Percentiles rank a stretch among this genome's conserved stretches.
Evolutionary conservation across 2,797 vertebrate genomes (phyloP).

Genomic region (Macropus fuliginosus): DNA sequence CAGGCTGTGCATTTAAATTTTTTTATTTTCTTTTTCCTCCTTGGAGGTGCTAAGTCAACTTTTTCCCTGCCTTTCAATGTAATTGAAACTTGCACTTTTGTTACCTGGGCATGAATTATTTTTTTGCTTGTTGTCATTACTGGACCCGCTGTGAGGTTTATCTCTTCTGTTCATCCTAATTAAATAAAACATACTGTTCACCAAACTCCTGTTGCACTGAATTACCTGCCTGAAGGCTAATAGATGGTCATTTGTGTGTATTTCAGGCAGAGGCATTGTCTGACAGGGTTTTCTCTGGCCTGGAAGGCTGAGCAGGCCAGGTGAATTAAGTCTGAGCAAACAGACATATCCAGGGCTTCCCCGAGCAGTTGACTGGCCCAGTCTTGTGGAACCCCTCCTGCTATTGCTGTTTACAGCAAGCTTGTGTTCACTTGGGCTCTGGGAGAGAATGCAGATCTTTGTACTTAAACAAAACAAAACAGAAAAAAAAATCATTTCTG

Average conservation of each 20-base stretch:
- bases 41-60: conserved; percentile 71
- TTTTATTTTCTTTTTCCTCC: conserved; percentile 10
- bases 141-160: conserved; percentile 84
- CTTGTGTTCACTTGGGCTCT: not conserved
- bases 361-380: not conserved
- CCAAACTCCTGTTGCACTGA: conserved; percentile 77
- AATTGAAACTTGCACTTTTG: conserved; percentile 85
- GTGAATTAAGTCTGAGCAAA: conserved; percentile 1
- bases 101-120: conserved; percentile 85
- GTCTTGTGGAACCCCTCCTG: not conserved
- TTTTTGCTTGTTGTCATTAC: conserved; percentile 84
- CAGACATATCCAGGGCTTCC: not conserved
- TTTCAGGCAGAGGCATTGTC: conserved; percentile 66
- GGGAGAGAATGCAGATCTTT: not conserved
- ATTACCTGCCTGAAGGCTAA: conserved; percentile 83
- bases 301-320: not conserved
- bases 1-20: conserved; percentile 54
- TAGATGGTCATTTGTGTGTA: conserved; percentile 56
- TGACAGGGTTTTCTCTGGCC: conserved; percentile 52
- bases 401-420: not conserved
- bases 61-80: conserved; percentile 78
- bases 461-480: not conserved
- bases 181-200: conserved; percentile 86
- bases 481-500: conserved; percentile 5
- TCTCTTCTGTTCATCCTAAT: conserved; percentile 86